phyloP scores from a whole-genome alignment of 2,888 invertebrate genomes.

The Luperina testacea region DNA sequence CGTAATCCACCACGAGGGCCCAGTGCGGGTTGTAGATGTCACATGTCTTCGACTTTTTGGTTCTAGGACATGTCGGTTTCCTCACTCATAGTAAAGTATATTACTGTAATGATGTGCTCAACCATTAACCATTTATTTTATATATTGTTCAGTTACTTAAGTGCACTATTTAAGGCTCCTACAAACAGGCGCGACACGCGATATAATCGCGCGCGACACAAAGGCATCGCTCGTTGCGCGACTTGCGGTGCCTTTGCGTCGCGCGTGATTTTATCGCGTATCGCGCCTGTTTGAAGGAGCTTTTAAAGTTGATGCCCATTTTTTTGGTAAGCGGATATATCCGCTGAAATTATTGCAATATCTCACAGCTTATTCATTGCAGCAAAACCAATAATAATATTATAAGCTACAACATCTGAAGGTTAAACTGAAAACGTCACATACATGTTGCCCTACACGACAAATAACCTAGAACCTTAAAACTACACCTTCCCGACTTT shows the following conservation, averaged over 20 bases:
- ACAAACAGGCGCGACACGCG: too few species aligned
- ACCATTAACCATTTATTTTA: not conserved
- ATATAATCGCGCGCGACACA: too few species aligned
- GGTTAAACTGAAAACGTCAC: not conserved
- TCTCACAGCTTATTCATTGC: not conserved
- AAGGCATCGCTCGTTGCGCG: too few species aligned
- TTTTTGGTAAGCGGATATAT: not conserved
- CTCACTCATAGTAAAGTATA: not conserved
- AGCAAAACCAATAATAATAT: not conserved
- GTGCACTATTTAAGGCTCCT: not conserved
- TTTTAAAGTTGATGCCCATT: not conserved
- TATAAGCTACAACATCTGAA: not conserved
- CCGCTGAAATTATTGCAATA: not conserved
- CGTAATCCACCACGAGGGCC: not conserved
- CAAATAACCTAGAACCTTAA: conserved; percentile 23
- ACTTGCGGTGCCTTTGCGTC: too few species aligned
- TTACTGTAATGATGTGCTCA: not conserved
- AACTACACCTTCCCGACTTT: conserved; percentile 6
- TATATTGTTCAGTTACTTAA: too few species aligned
- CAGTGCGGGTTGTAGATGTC: not conserved
- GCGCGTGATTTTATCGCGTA: too few species aligned
- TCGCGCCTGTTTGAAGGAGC: too few species aligned
- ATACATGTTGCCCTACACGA: not conserved
- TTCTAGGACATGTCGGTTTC: not conserved
- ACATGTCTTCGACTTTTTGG: not conserved